Base-by-base conservation (phyloP, 2,888 invertebrate species). In the Pheosia tremula region DNA sequence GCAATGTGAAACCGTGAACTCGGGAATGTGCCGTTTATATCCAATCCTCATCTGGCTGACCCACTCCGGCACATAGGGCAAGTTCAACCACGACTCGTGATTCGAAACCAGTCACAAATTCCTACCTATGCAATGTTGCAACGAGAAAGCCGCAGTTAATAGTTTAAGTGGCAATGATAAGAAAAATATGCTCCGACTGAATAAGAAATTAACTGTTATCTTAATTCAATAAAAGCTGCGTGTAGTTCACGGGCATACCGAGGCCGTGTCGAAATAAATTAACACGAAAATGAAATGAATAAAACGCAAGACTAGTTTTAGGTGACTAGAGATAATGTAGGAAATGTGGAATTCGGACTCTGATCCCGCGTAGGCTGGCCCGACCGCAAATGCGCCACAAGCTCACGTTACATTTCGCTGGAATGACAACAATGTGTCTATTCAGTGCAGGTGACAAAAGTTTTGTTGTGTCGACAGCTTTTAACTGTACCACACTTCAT, bases 141-240 rank as follows among this genome's bases (percentile, higher is more conserved):
- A 83, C 78, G 81, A 79, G 84, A 88, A 83, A 85, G 81, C 77
- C 67, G 61, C 78, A 77, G 79, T 83, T 80, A 81, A 81, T 80
- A 77, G 67, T 74, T 80, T 83, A 83, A 80, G 77, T 82, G 80
- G 77, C 72, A 79, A 70, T 74, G 87, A 87, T 88, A 87, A 87
- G 77, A 76, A 77, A 81, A 80, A 77, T 74, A 73, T 71, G 65
- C 79, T 71, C 84, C 78, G 75, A 88, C 87, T 82, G 83, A 86
- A 86, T 86, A 84, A 85, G 81, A 86, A 83, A 77, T 75, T 75
- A 83, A 88, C 68, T 80, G 85, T 90, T 89, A 91, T 91, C 88
- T 89, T 87, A 86, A 88, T 90, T 87, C 80, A n/a, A 47, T n/a
- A 38, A 10, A 13, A 39, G 55, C 39, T 3, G 36, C 5, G 39